Base-by-base conservation (phyloP, 2,888 invertebrate species). In the Onthophagus sagittarius region DNA sequence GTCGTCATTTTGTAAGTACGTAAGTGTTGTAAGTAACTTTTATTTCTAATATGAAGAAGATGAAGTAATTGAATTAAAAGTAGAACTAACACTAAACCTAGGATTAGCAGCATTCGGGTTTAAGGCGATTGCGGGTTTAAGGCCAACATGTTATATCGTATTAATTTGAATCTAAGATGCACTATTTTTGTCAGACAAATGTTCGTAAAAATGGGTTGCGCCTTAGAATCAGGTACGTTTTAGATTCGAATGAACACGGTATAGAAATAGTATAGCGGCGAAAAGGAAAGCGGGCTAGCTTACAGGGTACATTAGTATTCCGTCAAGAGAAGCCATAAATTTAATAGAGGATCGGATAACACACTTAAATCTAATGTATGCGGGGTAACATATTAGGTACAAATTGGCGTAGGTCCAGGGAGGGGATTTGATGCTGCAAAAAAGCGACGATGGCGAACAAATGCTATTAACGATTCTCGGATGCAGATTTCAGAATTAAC, bases 351-450 rank as follows among this genome's bases (percentile, higher is more conserved):
- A 77, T 76, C 75, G 76, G 77, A 76, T 78, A 77, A 78, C 77
- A 77, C 77, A 77, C 78, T 79, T 79, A 78, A 75, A 77, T 77
- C 74, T 79, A 77, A 79, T 78, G 75, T 77, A 79, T 79, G 77
- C 76, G 71, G 75, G 76, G 75, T 74, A 78, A 77, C 78, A 77
- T 77, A 79, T 79, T 77, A 76, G 74, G 75, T 79, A 79, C 78
- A 79, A 79, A 79, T 78, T 77, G 78, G 77, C 74, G 75, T 75
- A 75, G 72, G 76, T 75, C 76, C 71, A 72, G 53, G 15, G 23
- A 23, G 62, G 39, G 39, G 39, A 53, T 53, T 53, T n/a, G n/a
- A 15, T n/a, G 5, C 31, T 67, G 31, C 23, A 67, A 67, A 67
- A 23, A 31, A 67, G 31, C n/a, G 15, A 67, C 23, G n/a, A n/a